Evolutionary conservation across 2,113 vertebrate genomes (phyloP).

Genomic region (Strigops habroptila): DNA sequence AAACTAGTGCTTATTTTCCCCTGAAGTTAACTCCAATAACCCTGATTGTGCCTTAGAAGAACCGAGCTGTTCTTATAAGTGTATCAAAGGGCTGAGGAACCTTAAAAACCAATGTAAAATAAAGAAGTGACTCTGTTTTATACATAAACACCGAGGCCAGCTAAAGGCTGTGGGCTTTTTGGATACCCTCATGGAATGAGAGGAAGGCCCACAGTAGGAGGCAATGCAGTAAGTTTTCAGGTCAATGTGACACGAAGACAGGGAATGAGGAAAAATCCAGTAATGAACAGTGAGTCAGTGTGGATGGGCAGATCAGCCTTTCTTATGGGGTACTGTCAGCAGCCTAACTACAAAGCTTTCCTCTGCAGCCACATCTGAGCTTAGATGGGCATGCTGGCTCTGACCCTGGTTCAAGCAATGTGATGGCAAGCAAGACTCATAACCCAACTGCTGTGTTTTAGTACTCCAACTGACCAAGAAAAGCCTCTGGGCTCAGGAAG

Average conservation of each 20-base stretch:
- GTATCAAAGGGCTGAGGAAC: not conserved
- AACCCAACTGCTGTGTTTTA: not conserved
- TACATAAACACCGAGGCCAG: not conserved
- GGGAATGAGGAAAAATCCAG: fast-evolving
- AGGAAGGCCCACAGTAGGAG: not conserved
- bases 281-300: not conserved
- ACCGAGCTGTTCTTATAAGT: not conserved
- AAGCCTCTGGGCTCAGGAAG: not conserved
- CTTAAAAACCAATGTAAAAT: not conserved
- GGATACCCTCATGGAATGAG: not conserved
- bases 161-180: not conserved
- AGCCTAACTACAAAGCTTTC: fast-evolving
- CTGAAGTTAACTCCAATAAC: not conserved
- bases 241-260: not conserved
- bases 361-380: not conserved
- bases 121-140: not conserved
- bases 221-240: not conserved
- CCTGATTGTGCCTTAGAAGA: not conserved
- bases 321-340: not conserved
- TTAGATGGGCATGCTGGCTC: fast-evolving
- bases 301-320: not conserved
- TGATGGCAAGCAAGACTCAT: not conserved
- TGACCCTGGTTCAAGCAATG: not conserved
- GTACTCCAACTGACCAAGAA: not conserved
- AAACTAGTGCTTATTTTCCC: not conserved